Evolutionary conservation across 2,113 vertebrate genomes (phyloP).

Genomic region (Proterorhinus semilunaris): DNA sequence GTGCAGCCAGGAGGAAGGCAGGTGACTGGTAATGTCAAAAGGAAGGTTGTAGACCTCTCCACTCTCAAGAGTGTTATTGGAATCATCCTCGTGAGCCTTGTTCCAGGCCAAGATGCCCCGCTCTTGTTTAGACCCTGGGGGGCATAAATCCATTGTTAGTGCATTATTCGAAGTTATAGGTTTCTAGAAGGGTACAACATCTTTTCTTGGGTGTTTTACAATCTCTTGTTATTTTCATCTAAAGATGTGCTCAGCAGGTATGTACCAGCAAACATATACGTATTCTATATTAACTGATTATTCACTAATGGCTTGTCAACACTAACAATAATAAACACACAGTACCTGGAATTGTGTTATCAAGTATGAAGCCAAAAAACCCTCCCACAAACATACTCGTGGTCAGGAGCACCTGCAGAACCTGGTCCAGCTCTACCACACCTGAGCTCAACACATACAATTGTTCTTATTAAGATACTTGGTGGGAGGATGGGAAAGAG

Average conservation of each 20-base stretch:
- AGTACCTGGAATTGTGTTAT: conserved; percentile 94
- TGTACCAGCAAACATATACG: too few species aligned
- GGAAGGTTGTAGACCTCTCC: conserved; percentile 85
- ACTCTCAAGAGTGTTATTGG: conserved; percentile 57
- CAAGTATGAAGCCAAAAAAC: conserved; percentile 88
- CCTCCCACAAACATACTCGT: conserved; percentile 97
- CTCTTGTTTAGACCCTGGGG: conserved; percentile 84
- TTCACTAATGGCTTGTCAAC: too few species aligned
- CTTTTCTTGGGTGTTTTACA: too few species aligned
- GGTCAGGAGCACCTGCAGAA: conserved; percentile 91
- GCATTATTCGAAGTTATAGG: not conserved
- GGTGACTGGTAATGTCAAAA: conserved; percentile 79
- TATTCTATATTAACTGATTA: too few species aligned
- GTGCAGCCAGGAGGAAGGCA: conserved; percentile 69
- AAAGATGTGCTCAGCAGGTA: too few species aligned
- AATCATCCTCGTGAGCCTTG: conserved; percentile 70
- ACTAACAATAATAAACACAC: not conserved
- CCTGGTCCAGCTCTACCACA: conserved; percentile 85
- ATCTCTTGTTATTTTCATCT: too few species aligned
- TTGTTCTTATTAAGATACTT: not conserved
- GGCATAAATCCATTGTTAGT: conserved; percentile 14
- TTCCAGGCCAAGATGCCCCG: conserved; percentile 87
- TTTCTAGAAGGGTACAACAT: too few species aligned
- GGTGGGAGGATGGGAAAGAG: not conserved
- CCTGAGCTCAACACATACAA: conserved; percentile 68